These are phyloP conservation scores for Teinopalpus imperialis DNA, from an alignment of 2,888 invertebrate genomes.

Conservation along the genomic window DNA sequence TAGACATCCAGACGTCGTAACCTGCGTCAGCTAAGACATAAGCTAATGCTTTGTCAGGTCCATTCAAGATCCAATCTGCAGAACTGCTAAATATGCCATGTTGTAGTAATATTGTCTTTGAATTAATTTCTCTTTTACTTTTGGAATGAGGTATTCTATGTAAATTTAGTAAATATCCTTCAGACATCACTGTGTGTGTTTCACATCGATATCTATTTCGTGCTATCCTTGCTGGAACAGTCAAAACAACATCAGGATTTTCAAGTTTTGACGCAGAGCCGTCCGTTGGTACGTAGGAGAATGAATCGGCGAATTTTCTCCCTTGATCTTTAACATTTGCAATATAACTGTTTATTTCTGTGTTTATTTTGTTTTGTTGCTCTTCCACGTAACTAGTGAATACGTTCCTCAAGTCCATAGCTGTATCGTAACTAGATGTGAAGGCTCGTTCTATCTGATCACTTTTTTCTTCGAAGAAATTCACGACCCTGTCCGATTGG, in stretches of 20 bases:
- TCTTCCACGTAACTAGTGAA: slow-evolving; percentile 53
- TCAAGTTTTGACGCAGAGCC: slow-evolving; percentile 41
- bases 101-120: slow-evolving; percentile 84
- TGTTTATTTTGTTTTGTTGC: slow-evolving; percentile 49
- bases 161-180: slow-evolving; percentile 90
- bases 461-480: slow-evolving; percentile 44
- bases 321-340: slow-evolving; percentile 50
- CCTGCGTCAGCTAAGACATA: slow-evolving; percentile 86
- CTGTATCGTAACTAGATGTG: slow-evolving; percentile 41
- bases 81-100: slow-evolving; percentile 91
- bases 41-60: slow-evolving; percentile 84
- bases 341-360: slow-evolving; percentile 53
- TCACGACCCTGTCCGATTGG: slow-evolving; percentile 42
- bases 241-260: slow-evolving; percentile 56
- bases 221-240: slow-evolving; percentile 61
- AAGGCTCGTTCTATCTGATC: slow-evolving; percentile 38
- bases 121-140: slow-evolving; percentile 42
- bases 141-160: slow-evolving; percentile 87
- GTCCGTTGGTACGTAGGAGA: slow-evolving; percentile 45
- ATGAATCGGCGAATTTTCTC: slow-evolving; percentile 46
- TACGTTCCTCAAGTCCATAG: slow-evolving; percentile 45
- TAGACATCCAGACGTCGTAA: slow-evolving; percentile 92
- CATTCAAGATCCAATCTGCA: slow-evolving; percentile 89
- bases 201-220: slow-evolving; percentile 86
- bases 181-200: slow-evolving; percentile 87